Evolutionary conservation across 2,888 invertebrate species (phyloP), one percentile per base, ranked within the genome.

Genomic region (Acronicta aceris): DNA sequence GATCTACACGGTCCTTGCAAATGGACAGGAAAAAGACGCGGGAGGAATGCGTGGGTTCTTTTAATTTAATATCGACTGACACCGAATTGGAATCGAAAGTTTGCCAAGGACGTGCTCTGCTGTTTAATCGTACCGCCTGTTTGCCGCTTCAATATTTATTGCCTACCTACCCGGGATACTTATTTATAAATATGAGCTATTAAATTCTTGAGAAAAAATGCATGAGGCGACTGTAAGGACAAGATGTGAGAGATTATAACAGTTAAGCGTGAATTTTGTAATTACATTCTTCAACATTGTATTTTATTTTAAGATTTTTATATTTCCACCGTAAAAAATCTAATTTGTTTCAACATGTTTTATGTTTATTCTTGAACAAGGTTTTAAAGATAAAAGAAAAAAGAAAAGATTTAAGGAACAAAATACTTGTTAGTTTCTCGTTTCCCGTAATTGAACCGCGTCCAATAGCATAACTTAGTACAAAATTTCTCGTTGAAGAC

Each of bases 21-120:
- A 94, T 94, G 94, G 94, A 94, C 94, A 94, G 93, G 94, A 94
- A 94, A 94, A 94, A 94, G 93, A 92, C 92, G 91, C 91, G 93
- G 77, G 81, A 88, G 89, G 93, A 94, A 93, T 93, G 92, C 92
- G 92, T 93, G 93, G 94, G 93, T 91, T 87, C 91, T 93, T 94
- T 94, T 94, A 94, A 94, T 94, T 94, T 94, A 94, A 94, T 94
- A 94, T 93, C 89, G 92, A 89, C 92, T 92, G 93, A 94, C 94
- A 94, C 88, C 92, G 91, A 92, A 94, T 92, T 91, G 90, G 91
- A 93, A 94, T 93, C 90, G 93, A 93, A 94, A 91, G 92, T 93
- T 92, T 86, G 82, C 85, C 81, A 84, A 84, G 84, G 85, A 93
- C 93, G 93, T 94, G 93, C 86, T 80, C 86, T 84, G 93, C 82